Percentiles rank a stretch among this genome's conserved stretches.
These are phyloP conservation scores for Tauraco hartlaubi DNA, from an alignment of 2,797 vertebrate genomes.

Conservation along the genomic window DNA sequence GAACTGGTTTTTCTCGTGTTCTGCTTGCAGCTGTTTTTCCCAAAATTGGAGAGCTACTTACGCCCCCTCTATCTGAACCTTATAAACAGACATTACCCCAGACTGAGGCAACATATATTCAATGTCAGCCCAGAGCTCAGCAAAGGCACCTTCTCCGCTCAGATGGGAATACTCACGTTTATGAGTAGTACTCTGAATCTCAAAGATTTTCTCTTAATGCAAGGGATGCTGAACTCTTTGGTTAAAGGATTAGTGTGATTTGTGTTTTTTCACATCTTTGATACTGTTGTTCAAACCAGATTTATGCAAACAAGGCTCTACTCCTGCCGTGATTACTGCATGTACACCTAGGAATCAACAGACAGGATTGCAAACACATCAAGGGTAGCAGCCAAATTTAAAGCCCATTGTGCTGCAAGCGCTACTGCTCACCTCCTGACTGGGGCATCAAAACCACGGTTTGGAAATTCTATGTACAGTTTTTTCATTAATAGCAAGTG, in stretches of 20 bases:
- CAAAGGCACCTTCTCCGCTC: not conserved
- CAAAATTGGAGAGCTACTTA: conserved; percentile 22
- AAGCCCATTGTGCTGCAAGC: not conserved
- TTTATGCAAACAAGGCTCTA: not conserved
- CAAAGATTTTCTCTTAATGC: not conserved
- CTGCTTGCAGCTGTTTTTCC: conserved; percentile 45
- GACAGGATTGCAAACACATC: not conserved
- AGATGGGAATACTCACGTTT: not conserved
- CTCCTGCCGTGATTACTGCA: not conserved
- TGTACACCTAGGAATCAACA: not conserved
- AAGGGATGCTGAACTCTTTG: not conserved
- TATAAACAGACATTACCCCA: not conserved
- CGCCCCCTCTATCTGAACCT: not conserved
- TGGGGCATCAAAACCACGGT: not conserved
- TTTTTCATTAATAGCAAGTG: not conserved
- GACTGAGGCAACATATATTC: not conserved
- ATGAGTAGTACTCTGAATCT: not conserved
- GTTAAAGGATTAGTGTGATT: not conserved
- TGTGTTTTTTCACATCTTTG: not conserved
- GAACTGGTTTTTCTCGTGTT: not conserved
- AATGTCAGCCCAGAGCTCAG: not conserved
- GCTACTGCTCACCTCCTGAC: not conserved
- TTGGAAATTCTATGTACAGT: not conserved
- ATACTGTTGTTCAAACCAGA: not conserved
- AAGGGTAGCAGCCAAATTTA: not conserved